Evolutionary conservation across 1,140 invertebrate species (phyloP).

Genomic region (Phenacoccus solenopsis): DNA sequence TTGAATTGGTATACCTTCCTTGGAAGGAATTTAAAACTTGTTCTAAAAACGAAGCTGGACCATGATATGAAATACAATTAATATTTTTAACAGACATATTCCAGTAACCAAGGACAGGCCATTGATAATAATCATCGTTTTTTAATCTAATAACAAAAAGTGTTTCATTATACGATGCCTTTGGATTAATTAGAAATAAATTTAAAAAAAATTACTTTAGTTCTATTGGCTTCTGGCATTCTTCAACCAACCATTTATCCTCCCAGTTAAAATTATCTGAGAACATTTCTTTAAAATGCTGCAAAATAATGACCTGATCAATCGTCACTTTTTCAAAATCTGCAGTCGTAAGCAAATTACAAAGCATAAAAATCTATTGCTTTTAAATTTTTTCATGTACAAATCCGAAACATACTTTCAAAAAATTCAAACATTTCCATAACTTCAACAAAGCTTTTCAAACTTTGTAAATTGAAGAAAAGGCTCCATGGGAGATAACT

Average conservation of each 20-base stretch:
- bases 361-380: slow-evolving; percentile 21
- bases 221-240: slow-evolving; percentile 37
- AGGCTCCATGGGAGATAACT: slow-evolving; percentile 53
- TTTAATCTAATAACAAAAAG: too few relatives aligned
- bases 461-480: slow-evolving; percentile 77
- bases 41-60: not conserved
- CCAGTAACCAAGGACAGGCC: not conserved
- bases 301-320: slow-evolving; percentile 65
- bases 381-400: not conserved
- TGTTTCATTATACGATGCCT: too few relatives aligned
- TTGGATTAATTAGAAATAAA: too few relatives aligned
- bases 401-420: slow-evolving; percentile 36
- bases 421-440: slow-evolving; percentile 79
- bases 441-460: slow-evolving; percentile 68
- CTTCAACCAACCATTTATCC: slow-evolving; percentile 60
- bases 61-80: not conserved
- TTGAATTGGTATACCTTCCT: not conserved
- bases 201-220: slow-evolving; percentile 12
- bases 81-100: not conserved
- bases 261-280: slow-evolving; percentile 42
- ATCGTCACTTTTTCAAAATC: slow-evolving; percentile 40
- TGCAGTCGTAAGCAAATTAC: too few relatives aligned
- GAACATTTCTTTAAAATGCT: slow-evolving; percentile 63
- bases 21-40: not conserved
- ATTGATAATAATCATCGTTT: not conserved